Base-by-base conservation (phyloP, 1,140 invertebrate species). In the Papilio polyxenes region DNA sequence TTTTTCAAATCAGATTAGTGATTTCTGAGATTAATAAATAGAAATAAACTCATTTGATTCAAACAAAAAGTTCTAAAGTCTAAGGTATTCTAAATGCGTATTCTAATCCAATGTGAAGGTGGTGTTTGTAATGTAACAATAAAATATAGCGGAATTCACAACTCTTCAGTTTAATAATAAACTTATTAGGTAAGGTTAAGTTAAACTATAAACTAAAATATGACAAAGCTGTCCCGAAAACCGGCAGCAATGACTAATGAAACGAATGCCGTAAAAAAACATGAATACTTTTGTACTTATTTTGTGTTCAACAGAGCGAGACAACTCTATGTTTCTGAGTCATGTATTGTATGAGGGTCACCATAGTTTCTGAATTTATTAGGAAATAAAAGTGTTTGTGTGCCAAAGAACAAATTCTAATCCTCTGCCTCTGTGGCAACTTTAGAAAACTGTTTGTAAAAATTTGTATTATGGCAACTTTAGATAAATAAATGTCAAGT, bases 281-380 rank as follows among this genome's bases (percentile, higher is more conserved):
- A 49, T 17, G 56, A 48, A 76, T 49, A 76, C 37, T 48, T 44
- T 44, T 49, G 75, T 76, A 49, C 44, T 76, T 13, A 10, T 40
- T 74, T 44, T 8, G 37, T 23, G 75, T 48, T 49, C 75, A 76
- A 49, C 44, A 76, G 75, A 76, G 75, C 48, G 48, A 31, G 48
- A 76, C 75, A 51, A 48, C 74, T 77, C 49, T 56, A 77, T 77
- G 44, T 77, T 49, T 56, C 11, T 77, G 75, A 77, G 75, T 75
- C 74, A 75, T 17, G 49, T 56, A 77, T 31, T 49, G 4, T 15
- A 77, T 10, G 2, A 75, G 7, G 17, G 44, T 75, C 1, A 75
- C 74, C 48, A 75, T 75, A 8, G n/a, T 49, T 49, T 75, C 4
- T 23, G 1, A 15, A 49, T 23, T 20, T 10, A 44, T 2, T 1